Base-by-base conservation (phyloP, 2,888 invertebrate species). In the Calameuta pallipes region DNA sequence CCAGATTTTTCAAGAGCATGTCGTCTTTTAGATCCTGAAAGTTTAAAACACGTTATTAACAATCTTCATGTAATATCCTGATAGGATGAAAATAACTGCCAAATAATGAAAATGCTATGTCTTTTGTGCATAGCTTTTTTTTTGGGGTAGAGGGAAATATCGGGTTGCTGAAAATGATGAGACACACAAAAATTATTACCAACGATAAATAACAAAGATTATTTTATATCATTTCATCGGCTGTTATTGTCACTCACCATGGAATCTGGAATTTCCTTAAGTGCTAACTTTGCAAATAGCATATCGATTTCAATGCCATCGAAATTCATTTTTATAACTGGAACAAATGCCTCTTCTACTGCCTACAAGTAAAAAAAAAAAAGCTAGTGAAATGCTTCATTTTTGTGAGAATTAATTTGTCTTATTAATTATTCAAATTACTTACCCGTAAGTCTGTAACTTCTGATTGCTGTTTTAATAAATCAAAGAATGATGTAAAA, bases 221-320 rank as follows among this genome's bases (percentile, higher is more conserved):
- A 70, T 15, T 70, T 23, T 30, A 30, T 33, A 31, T 71, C 13
- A 34, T 31, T 71, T 31, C 15, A 71, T 71, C 13, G 30, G 36
- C 71, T 76, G 68, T 79, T 37, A 71, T 30, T 33, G 34, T 80
- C 76, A 87, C 86, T 89, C 87, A 93, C 92, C 92, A 93, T 92
- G 80, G 94, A 93, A 85, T 98, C 98, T 23, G 98, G 97, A 91
- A 99, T 98, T 92, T 98, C 97, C 91, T 98, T 98, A n/a, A 98
- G 93, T 68, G 98, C 96, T 81, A 99, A 93, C 82, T 98, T 94
- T 0, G 99, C 99, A 93, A 99, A 99, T 82, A 99, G 93, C 95
- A 99, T 96, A 93, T 99, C 99, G 84, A 99, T 98, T 93, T 99
- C 99, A 84, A 99, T 98, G 41, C 97, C 98, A 93, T 98, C 97